Evolutionary conservation across 2,797 vertebrate species (phyloP).

Genomic region (Falco novaeseelandiae): DNA sequence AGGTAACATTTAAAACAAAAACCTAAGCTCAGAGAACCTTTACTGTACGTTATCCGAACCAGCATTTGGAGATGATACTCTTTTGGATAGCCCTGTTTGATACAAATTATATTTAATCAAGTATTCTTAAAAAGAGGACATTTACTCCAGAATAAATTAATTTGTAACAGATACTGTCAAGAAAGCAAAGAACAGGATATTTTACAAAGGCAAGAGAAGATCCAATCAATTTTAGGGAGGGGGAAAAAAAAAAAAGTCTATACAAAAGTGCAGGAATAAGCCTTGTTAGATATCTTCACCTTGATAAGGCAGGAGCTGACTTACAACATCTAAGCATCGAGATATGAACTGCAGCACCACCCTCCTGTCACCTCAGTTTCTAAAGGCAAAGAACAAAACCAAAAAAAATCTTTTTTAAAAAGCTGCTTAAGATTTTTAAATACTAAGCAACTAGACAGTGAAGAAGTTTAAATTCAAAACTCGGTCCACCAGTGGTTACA

Average conservation of each 20-base stretch:
- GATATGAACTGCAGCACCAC: background rate
- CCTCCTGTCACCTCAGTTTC: background rate
- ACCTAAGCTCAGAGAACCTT: background rate
- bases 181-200: background rate
- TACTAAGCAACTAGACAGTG: background rate
- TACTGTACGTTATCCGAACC: background rate
- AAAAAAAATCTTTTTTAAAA: background rate
- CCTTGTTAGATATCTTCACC: background rate
- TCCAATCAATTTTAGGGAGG: background rate
- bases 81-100: background rate
- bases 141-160: background rate
- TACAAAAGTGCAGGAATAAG: background rate
- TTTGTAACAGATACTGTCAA: background rate
- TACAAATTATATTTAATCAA: background rate
- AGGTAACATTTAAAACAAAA: background rate
- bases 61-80: background rate
- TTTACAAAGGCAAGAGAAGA: background rate
- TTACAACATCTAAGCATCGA: background rate
- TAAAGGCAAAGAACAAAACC: background rate
- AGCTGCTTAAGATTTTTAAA: background rate
- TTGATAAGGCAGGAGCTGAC: background rate
- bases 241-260: background rate
- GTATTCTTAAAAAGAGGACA: background rate
- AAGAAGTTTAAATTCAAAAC: background rate
- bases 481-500: background rate